Base-by-base conservation (phyloP, 1,140 invertebrate genomes). In the Polyergus mexicanus region DNA sequence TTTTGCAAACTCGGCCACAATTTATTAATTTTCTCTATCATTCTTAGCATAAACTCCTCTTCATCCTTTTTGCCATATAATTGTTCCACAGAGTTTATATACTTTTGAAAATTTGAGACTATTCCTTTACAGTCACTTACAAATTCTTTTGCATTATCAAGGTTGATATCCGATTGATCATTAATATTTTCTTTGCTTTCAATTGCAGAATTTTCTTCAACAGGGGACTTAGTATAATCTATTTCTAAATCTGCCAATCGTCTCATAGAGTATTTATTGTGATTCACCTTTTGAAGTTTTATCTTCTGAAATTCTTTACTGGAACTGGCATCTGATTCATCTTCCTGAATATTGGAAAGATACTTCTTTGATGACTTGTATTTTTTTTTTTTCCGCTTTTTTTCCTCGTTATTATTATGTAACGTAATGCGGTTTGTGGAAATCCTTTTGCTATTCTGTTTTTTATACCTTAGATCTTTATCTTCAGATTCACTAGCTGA, bases 251-350 rank as follows among this genome's bases (percentile, higher is more conserved):
- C 19, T n/a, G 0, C 13, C 11, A 85, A 47, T 11, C 54, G 62
- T 38, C 44, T 89, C 1, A 0, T 13, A 28, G 3, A 28, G 3
- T 62, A 80, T 13, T 60, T 41, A 10, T 6, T 28, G 22, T 7
- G 28, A 65, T 41, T 32, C 44, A 80, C 62, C 10, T 80, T 80
- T 16, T 80, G 78, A 28, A 88, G 19, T 54, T 83, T 88, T 8
- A 28, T 47, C 13, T 80, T 85, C 11, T 86, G 72, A 76, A 92
- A 93, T 87, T 94, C 91, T 65, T 83, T 86, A 5, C 72, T 75
- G n/a, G 91, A 92, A 77, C 80, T 92, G 2, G 90, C 86, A 62
- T 92, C 89, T 19, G 85, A 86, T 32, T 86, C 35, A 47, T 58
- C 58, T 8, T 81, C 38, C 1, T 22, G 54, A 32, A 38, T 62